Conservation (phyloP, 2,797 vertebrate genomes). For the Hybognathus amarus region DNA sequence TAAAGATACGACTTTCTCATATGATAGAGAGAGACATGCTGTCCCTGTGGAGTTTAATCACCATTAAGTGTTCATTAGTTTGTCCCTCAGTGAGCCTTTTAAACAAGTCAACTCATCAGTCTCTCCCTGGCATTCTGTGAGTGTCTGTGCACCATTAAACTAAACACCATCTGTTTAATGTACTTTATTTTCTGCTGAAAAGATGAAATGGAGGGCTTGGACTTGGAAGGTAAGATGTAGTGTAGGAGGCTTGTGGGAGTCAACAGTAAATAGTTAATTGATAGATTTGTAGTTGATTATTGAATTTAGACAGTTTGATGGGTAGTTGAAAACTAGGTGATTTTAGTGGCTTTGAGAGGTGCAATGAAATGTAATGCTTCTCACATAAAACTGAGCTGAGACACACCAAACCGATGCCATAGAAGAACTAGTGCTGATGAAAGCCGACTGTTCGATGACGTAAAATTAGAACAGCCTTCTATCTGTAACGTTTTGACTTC, state of each 20-base stretch:
- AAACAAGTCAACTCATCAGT: conserved; percentile 28
- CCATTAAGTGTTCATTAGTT: conserved; percentile 23
- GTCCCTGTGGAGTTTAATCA: background rate
- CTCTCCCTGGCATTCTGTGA: conserved; percentile 24
- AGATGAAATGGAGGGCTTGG: conserved; percentile 83
- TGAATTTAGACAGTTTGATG: background rate
- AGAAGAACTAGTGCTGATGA: too few relatives aligned
- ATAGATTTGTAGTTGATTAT: conserved; percentile 2
- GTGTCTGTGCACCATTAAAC: conserved; percentile 45
- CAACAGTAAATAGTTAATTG: conserved; percentile 22
- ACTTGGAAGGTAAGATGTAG: conserved; percentile 80
- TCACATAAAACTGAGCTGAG: background rate
- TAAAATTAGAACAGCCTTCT: too few relatives aligned
- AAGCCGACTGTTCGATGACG: too few relatives aligned
- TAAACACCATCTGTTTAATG: conserved; percentile 62
- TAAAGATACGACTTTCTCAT: background rate
- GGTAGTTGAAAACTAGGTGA: background rate
- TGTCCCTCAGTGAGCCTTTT: conserved; percentile 7
- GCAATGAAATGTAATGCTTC: background rate
- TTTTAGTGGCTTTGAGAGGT: background rate
- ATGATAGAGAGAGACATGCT: background rate
- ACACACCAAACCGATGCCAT: too few relatives aligned
- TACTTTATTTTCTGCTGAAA: conserved; percentile 69
- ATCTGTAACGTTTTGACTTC: too few relatives aligned
- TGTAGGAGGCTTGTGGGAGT: conserved; percentile 35